Evolutionary conservation across 2,888 invertebrate genomes (phyloP), one percentile per base, ranked within the genome.

Genomic region (Scaptomyza polygonia): DNA sequence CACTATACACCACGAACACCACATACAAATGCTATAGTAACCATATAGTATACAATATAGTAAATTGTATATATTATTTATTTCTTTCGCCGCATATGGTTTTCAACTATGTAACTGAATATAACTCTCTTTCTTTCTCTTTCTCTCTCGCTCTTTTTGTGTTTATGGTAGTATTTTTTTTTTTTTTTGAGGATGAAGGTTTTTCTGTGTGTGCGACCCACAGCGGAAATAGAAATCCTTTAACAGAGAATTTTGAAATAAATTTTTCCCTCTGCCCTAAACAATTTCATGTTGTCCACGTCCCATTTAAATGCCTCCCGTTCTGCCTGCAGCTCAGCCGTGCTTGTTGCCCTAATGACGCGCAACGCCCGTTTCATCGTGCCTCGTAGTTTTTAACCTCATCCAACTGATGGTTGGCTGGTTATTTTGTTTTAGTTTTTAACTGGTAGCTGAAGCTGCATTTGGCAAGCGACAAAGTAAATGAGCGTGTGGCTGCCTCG

Each of bases 151-250:
- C 14, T 14, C 5, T 36, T 6, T 39, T 39, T 68, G 58, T 77
- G 68, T 48, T 67, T 80, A 66, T 64, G 44, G 59, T 71, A 48
- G 61, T 74, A 67, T 68, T 72, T 58, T 11, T 45, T 56, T 5
- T 53, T 54, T 53, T 47, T 48, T 48, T 21, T 6, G 5, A 12
- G 11, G 21, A 18, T 18, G 11, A 16, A 55, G 16, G 18, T 14
- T 36, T 36, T 36, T 8, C 63, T 58, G 30, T 72, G 86, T 78
- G 83, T 85, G 82, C 61, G 55, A 65, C 52, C 40, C 64, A 58
- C 49, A 58, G 49, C 82, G 88, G 82, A 88, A 88, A 84, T 84
- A 78, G 87, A 84, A 84, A 86, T 80, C 72, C 87, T 77, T 84
- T 76, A 88, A 76, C 66, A 57, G 67, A 70, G 83, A 80, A 87